Conservation (phyloP, 2,888 invertebrate species). For the Drosophila conformis region DNA sequence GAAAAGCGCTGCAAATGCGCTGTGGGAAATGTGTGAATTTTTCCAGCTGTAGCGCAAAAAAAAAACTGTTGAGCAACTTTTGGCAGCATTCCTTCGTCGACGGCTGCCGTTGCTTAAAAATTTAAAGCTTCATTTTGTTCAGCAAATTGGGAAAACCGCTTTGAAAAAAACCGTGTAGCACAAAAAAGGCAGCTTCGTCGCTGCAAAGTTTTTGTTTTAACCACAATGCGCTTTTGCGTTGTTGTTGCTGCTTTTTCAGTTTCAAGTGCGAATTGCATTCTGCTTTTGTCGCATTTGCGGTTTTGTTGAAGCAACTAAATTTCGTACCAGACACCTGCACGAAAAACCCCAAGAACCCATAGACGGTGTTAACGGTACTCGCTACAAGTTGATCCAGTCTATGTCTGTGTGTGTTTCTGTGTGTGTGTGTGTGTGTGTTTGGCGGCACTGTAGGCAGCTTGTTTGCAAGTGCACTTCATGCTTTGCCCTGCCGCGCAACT, state of each 20-base stretch:
- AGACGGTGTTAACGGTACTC: constrained; percentile 26
- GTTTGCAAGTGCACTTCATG: constrained; percentile 62
- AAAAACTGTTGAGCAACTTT: constrained; percentile 63
- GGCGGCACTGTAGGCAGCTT: constrained; percentile 63
- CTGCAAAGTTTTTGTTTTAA: constrained; percentile 49
- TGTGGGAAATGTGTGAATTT: constrained; percentile 79
- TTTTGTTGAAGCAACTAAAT: constrained; percentile 70
- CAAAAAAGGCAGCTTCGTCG: constrained; percentile 37
- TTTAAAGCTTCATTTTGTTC: constrained; percentile 79
- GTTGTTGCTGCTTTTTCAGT: constrained; percentile 49
- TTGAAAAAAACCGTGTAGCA: constrained; percentile 4
- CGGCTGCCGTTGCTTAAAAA: constrained; percentile 75
- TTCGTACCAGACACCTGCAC: constrained; percentile 54
- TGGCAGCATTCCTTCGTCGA: constrained; percentile 43
- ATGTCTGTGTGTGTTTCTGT: constrained; percentile 4
- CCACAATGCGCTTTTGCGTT: constrained; percentile 59
- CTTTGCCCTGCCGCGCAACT: constrained; percentile 20
- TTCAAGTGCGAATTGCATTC: constrained; percentile 81
- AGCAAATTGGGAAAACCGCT: constrained; percentile 66
- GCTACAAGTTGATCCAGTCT: constrained; percentile 28
- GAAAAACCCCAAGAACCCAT: constrained; percentile 19
- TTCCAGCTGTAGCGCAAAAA: constrained; percentile 67
- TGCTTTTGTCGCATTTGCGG: constrained; percentile 81
- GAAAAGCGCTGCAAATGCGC: constrained; percentile 64
- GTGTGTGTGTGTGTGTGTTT: constrained; percentile 13